Percentiles rank a stretch among this genome's conserved stretches.
These are phyloP conservation scores for Bibio marci DNA, from an alignment of 2,888 invertebrate genomes.

Conservation along the genomic window DNA sequence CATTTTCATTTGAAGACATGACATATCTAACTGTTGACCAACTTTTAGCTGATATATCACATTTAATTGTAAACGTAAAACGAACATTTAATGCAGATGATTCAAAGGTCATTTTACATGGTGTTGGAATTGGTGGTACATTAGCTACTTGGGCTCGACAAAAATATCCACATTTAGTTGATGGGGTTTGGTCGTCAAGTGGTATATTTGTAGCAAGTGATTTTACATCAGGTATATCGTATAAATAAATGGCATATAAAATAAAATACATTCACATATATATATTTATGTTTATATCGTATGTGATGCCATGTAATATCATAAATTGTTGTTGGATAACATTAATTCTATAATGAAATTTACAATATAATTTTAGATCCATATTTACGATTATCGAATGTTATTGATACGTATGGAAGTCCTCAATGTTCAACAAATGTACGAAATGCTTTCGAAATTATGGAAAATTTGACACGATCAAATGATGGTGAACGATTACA, in stretches of 20 bases:
- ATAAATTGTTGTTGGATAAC: too few species aligned
- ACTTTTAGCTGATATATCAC: slow-evolving; percentile 4
- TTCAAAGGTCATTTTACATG: slow-evolving; percentile 5
- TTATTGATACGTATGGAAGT: not conserved
- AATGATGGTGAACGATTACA: not conserved
- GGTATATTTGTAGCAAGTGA: not conserved
- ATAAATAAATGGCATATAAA: too few species aligned
- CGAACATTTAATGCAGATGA: not conserved
- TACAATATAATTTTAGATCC: not conserved
- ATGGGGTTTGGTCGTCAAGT: slow-evolving; percentile 7
- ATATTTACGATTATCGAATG: not conserved
- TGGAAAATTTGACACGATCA: not conserved
- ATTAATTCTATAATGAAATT: too few species aligned
- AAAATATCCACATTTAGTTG: slow-evolving; percentile 6
- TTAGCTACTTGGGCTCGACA: slow-evolving; percentile 3
- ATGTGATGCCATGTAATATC: too few species aligned
- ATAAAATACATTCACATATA: too few species aligned
- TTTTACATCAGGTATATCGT: not conserved
- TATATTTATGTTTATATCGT: too few species aligned
- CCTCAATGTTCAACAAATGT: not conserved
- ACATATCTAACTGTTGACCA: slow-evolving; percentile 5
- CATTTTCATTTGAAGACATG: slow-evolving; percentile 4
- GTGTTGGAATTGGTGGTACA: slow-evolving; percentile 5
- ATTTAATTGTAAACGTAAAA: not conserved
- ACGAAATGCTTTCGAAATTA: not conserved